A percentile compares a stretch with the other conserved stretches of the same genome.
phyloP scores from a whole-genome alignment of 1,140 invertebrate genomes.

The Zaprionus camerounensis region DNA sequence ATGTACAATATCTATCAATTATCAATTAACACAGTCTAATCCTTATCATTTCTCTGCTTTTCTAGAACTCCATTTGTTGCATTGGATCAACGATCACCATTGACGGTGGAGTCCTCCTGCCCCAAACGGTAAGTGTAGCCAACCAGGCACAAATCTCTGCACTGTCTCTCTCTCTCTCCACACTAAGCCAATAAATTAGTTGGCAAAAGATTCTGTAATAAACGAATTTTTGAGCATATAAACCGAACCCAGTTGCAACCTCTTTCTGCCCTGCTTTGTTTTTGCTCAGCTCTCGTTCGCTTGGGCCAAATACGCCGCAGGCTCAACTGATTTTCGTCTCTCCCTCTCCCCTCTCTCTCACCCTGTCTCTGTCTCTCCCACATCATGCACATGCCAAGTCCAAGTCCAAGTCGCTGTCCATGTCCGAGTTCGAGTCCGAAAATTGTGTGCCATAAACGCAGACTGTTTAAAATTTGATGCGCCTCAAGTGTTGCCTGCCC shows the following conservation, averaged over 20 bases:
- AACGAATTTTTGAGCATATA: slow-evolving; percentile 69
- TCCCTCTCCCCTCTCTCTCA: neutral
- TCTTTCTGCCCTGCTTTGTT: slow-evolving; percentile 40
- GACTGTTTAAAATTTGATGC: slow-evolving; percentile 81
- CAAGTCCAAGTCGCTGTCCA: slow-evolving; percentile 33
- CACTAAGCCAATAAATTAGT: slow-evolving; percentile 71
- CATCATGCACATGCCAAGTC: slow-evolving; percentile 64
- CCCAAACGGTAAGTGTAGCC: slow-evolving; percentile 78
- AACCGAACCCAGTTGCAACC: slow-evolving; percentile 56
- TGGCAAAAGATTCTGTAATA: slow-evolving; percentile 78
- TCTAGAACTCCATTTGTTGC: slow-evolving; percentile 83
- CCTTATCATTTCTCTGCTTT: neutral
- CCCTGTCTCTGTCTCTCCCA: slow-evolving; percentile 47
- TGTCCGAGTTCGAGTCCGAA: slow-evolving; percentile 32
- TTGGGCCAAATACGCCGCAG: slow-evolving; percentile 65
- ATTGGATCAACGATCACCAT: slow-evolving; percentile 84
- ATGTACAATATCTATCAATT: no score
- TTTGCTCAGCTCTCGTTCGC: slow-evolving; percentile 24
- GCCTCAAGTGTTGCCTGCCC: slow-evolving; percentile 68
- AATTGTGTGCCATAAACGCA: slow-evolving; percentile 82
- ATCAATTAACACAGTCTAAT: neutral
- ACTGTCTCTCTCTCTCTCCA: slow-evolving; percentile 25
- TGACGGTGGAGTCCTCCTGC: slow-evolving; percentile 84
- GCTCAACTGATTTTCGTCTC: slow-evolving; percentile 77
- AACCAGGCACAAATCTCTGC: slow-evolving; percentile 17